Evolutionary conservation across 2,888 invertebrate species (phyloP), one percentile per base, ranked within the genome.

Genomic region (Myopa testacea): DNA sequence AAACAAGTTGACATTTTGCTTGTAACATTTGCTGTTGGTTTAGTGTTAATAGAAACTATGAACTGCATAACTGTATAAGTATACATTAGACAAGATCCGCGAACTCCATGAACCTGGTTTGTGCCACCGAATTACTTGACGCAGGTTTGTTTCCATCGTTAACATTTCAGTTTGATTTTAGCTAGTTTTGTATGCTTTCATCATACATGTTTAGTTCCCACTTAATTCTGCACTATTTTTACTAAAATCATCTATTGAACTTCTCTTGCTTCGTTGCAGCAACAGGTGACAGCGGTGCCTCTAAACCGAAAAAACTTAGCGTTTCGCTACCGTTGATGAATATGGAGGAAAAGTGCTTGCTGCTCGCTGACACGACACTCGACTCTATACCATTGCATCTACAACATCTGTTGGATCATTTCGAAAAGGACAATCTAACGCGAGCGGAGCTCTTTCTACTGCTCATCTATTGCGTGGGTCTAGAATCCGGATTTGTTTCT

Each of bases 401-500:
- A 60, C 78, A 79, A 8, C 83, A 84, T 14, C 40, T 89, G 14
- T 72, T 88, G 19, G 81, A 77, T 7, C 82, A 81, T 45, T 80
- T 76, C n/a, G 76, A 79, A 1, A 62, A n/a, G n/a, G 73, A 40
- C 34, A 4, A 34, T 16, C 14, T 45, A 3, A 80, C 45, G 26
- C 80, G 83, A n/a, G 81, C 83, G 0, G 87, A 88, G 71, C 67
- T 87, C 26, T 77, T 89, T 3, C 62, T 86, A 19, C 69, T 84
- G 71, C 81, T 89, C n/a, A 82, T 86, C 63, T 88, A 89, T 80
- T 79, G 83, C 63, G 80, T 89, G 55, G 88, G 86, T 0, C 72
- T 89, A 71, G 89, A 89, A 80, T 83, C 84, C 26, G 89, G 88
- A 4, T 88, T 85, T 77, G 83, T 83, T 14, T 82, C 82, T 16